These are phyloP conservation scores for Limnephilus lunatus DNA, from an alignment of 2,888 invertebrate genomes.

Conservation along the genomic window DNA sequence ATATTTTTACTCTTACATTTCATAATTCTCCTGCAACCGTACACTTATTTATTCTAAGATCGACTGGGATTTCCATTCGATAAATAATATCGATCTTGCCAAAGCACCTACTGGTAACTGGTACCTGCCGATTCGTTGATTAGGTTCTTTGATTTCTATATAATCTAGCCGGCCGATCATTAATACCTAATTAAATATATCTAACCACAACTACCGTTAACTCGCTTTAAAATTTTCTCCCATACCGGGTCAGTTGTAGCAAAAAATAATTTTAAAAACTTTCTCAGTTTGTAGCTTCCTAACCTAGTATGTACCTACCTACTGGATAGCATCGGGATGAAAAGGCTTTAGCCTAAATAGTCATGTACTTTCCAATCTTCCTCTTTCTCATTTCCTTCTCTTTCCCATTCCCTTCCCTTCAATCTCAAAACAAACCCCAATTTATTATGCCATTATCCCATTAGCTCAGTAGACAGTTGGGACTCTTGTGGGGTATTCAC, in stretches of 20 bases:
- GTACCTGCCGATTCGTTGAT: slow-evolving; percentile 31
- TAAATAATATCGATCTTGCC: slow-evolving; percentile 24
- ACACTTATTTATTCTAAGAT: background rate
- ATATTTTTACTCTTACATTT: background rate
- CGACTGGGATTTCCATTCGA: slow-evolving; percentile 25
- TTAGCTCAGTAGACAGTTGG: too few species aligned
- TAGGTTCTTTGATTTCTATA: slow-evolving; percentile 6
- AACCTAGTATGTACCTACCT: too few species aligned
- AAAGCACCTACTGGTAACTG: background rate
- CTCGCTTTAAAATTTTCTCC: background rate
- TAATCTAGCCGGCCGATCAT: background rate
- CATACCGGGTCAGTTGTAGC: background rate
- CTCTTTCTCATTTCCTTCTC: too few species aligned
- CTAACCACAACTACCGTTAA: slow-evolving; percentile 1
- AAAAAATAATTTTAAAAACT: background rate
- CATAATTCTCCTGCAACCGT: background rate
- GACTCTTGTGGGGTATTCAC: too few species aligned
- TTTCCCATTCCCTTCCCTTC: too few species aligned
- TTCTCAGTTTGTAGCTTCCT: background rate
- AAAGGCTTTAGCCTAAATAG: too few species aligned
- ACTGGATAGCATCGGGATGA: too few species aligned
- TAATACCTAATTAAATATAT: slow-evolving; percentile 40
- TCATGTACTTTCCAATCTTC: too few species aligned
- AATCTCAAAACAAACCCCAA: too few species aligned
- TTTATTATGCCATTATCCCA: too few species aligned